Conservation (phyloP, 2,797 vertebrate genomes). For the Pygocentrus nattereri region DNA sequence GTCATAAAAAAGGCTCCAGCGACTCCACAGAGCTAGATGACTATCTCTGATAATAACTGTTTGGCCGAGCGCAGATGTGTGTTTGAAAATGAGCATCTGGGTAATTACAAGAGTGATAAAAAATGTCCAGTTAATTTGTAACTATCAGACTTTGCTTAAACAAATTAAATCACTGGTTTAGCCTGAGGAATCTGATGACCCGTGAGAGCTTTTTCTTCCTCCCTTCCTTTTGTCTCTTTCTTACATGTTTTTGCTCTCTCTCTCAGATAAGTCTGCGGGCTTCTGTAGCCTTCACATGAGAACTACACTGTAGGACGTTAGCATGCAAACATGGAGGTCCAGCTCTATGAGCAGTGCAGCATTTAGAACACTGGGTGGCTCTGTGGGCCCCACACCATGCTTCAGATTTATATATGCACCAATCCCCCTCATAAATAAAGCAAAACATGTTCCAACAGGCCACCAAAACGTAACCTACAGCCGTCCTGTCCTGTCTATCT, state of each 20-base stretch:
- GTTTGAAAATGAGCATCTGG: constrained; percentile 37
- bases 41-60: constrained; percentile 9
- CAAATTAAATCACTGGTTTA: constrained; percentile 74
- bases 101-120: constrained; percentile 61
- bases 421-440: constrained; percentile 66
- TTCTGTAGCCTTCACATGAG: neutral
- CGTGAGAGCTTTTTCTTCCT: neutral
- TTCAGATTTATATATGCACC: constrained; percentile 60
- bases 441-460: constrained; percentile 32
- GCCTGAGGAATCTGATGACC: constrained; percentile 39
- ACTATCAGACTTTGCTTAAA: constrained; percentile 78
- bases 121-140: constrained; percentile 76
- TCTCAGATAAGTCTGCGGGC: constrained; percentile 7
- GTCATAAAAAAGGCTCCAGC: neutral
- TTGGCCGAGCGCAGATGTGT: constrained; percentile 15
- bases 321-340: neutral
- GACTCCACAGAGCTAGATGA: neutral
- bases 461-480: constrained; percentile 11
- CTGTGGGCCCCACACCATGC: constrained; percentile 63
- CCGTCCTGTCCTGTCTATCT: constrained; percentile 19
- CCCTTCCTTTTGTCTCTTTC: neutral
- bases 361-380: constrained; percentile 61
- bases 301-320: neutral
- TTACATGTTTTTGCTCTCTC: constrained; percentile 23
- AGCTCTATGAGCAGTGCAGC: constrained; percentile 44